Base-by-base conservation (phyloP, 2,113 vertebrate species). In the Loxodonta africana region DNA sequence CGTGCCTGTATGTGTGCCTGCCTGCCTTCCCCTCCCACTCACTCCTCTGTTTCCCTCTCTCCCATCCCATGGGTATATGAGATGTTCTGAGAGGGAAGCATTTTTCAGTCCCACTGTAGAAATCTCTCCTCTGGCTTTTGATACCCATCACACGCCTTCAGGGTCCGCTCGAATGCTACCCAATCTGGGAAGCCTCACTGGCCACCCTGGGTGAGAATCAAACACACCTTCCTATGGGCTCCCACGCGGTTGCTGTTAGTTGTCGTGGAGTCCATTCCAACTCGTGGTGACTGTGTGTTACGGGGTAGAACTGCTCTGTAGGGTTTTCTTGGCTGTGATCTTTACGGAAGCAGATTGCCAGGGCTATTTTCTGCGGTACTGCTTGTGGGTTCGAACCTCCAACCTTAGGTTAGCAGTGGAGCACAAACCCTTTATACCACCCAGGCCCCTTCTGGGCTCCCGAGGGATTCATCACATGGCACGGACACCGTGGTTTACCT, bases 401-500 rank as follows among this genome's bases (percentile, higher is more conserved):
- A 71, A n/a, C 15, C 67, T 71, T 67, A 30, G 28, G 26, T 67
- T 67, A 30, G 65, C 62, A 23, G 18, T 25, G 62, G 62, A 23
- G 62, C 15, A 5, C 62, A 63, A 57, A 57, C 53, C 53, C 11
- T 57, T 62, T 62, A 7, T 21, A 23, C 60, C 30, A 69, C 65
- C 30, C 71, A 73, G 15, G 71, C n/a, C 8, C 14, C 48, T 57
- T 0, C 15, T 9, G 21, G 63, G 37, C 10, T 5, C 26, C 46
- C 28, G 2, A 0, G 28, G 46, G n/a, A 30, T 9, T 46, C 1
- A 53, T 21, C 41, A 1, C n/a, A 26, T 2, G 11, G 46, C 80
- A 23, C 1, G 3, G n/a, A 46, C 1, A 0, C 44, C 26, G 44
- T 1, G 10, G n/a, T 7, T 82, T 1, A 0, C n/a, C 30, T 53